Evolutionary conservation across 1,140 invertebrate genomes (phyloP).

Genomic region (Brevipalpus yothersi): DNA sequence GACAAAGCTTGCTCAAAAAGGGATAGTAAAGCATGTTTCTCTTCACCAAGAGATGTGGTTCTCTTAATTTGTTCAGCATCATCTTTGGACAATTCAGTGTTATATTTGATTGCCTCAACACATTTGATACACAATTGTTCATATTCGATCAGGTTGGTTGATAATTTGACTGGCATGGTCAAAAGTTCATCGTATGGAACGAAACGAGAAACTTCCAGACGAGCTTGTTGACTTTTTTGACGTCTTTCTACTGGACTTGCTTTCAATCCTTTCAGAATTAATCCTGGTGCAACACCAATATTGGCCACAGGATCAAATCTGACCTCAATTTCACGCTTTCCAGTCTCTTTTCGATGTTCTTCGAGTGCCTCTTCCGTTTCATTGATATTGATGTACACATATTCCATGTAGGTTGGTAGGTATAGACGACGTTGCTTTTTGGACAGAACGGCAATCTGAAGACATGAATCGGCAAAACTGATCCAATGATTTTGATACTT

Average conservation of each 20-base stretch:
- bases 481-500: constrained; percentile 27
- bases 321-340: constrained; percentile 12
- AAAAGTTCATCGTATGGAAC: constrained; percentile 36
- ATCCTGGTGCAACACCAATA: constrained; percentile 18
- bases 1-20: background rate
- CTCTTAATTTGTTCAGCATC: background rate
- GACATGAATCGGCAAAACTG: constrained; percentile 27
- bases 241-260: constrained; percentile 57
- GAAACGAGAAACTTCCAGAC: constrained; percentile 54
- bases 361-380: background rate
- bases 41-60: background rate
- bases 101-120: background rate
- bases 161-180: background rate
- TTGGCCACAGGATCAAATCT: background rate
- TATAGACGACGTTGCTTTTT: constrained; percentile 18
- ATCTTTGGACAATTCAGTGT: background rate
- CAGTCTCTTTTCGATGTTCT: background rate
- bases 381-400: constrained; percentile 23
- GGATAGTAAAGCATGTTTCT: background rate
- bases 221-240: constrained; percentile 36
- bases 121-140: background rate
- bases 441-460: constrained; percentile 24
- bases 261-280: constrained; percentile 24
- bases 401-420: constrained; percentile 29
- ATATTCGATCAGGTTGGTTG: background rate